Conservation (phyloP, 1,140 invertebrate genomes). For the Agrypnia vestita region DNA sequence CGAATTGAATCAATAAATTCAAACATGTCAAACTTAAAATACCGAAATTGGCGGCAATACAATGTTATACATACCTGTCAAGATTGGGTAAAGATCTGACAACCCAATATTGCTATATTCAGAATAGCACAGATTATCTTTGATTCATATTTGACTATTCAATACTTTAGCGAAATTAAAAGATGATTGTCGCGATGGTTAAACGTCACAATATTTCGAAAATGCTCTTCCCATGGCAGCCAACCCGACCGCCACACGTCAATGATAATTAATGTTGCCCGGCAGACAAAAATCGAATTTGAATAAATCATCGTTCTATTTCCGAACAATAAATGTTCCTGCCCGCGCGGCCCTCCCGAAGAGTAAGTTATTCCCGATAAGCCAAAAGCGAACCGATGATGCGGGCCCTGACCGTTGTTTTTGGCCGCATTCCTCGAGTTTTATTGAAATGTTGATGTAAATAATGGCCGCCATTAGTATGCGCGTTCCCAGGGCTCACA, state of each 20-base stretch:
- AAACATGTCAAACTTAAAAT: too few relatives aligned
- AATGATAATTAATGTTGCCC: neutral
- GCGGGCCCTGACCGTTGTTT: conserved; percentile 34
- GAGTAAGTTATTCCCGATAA: conserved; percentile 12
- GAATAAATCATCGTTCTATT: conserved; percentile 32
- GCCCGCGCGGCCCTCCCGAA: neutral
- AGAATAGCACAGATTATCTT: too few relatives aligned
- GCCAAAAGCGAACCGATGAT: conserved; percentile 11
- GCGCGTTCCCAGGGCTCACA: conserved; percentile 41
- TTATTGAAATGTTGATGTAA: conserved; percentile 55
- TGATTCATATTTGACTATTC: too few relatives aligned
- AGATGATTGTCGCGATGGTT: too few relatives aligned
- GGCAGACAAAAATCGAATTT: neutral
- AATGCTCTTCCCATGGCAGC: neutral
- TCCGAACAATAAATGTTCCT: conserved; percentile 19
- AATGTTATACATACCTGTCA: too few relatives aligned
- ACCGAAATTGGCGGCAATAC: too few relatives aligned
- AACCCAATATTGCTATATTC: too few relatives aligned
- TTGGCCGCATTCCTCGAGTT: conserved; percentile 48
- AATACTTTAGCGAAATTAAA: too few relatives aligned
- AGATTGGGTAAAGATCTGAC: too few relatives aligned
- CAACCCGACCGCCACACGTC: neutral
- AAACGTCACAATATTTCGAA: too few relatives aligned
- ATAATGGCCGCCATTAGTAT: conserved; percentile 44
- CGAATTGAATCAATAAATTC: too few relatives aligned